Evolutionary conservation across 2,797 vertebrate genomes (phyloP).

Genomic region (Megaceryle alcyon): DNA sequence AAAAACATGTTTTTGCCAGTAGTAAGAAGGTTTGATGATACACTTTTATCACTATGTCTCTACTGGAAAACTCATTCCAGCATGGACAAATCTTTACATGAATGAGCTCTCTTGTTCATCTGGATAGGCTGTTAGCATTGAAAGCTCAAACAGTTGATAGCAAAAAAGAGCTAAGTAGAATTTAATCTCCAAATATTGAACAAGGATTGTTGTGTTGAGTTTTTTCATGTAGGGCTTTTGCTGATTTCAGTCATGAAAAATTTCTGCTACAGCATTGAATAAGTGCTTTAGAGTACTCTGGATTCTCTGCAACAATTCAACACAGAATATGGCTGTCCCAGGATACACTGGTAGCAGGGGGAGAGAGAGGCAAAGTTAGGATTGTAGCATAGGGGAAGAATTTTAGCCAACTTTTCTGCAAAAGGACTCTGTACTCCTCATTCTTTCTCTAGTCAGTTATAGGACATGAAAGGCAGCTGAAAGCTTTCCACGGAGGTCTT

Average conservation of each 20-base stretch:
- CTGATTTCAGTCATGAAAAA: neutral
- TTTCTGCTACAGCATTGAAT: neutral
- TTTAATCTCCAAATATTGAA: neutral
- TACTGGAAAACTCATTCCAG: neutral
- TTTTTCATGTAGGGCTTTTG: neutral
- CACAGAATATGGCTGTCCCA: neutral
- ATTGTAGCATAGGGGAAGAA: neutral
- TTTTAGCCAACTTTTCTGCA: neutral
- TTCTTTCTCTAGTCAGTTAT: neutral
- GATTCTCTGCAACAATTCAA: neutral
- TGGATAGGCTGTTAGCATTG: neutral
- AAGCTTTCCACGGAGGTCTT: neutral
- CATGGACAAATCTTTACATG: neutral
- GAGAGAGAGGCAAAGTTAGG: neutral
- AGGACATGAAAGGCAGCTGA: neutral
- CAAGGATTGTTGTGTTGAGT: neutral
- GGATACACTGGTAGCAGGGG: neutral
- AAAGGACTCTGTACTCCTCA: neutral
- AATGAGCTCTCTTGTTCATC: neutral
- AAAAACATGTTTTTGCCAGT: neutral
- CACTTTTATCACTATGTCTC: neutral
- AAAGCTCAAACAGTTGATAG: neutral
- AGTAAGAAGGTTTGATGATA: neutral
- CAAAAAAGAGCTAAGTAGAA: neutral
- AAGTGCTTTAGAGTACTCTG: neutral